Evolutionary conservation across 1,140 invertebrate species (phyloP).

Genomic region (Calliopsis andreniformis): DNA sequence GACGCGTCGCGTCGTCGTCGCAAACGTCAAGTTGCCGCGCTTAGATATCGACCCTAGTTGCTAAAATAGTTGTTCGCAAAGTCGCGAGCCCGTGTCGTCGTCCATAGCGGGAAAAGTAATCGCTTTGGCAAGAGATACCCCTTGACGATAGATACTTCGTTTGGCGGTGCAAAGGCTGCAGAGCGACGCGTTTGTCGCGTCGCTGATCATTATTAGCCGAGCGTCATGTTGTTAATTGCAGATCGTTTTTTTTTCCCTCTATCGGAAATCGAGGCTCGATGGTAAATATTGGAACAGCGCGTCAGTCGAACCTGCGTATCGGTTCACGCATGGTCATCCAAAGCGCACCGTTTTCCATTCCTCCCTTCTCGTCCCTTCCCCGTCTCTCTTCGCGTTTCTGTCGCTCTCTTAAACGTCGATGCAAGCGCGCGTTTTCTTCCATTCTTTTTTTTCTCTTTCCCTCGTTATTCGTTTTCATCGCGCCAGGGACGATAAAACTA

Average conservation of each 20-base stretch:
- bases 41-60: not conserved
- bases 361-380: not conserved
- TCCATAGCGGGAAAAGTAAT: too few relatives aligned
- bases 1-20: too few relatives aligned
- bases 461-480: slow-evolving; percentile 27
- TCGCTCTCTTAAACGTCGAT: not conserved
- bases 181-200: too few relatives aligned
- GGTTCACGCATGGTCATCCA: slow-evolving; percentile 19
- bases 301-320: slow-evolving; percentile 39
- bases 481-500: slow-evolving; percentile 37
- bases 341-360: slow-evolving; percentile 2
- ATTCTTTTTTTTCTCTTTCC: not conserved
- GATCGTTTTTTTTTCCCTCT: slow-evolving; percentile 36
- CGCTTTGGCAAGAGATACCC: too few relatives aligned
- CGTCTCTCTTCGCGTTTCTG: not conserved
- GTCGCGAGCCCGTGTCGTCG: too few relatives aligned
- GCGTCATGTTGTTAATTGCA: slow-evolving; percentile 49
- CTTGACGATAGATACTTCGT: too few relatives aligned
- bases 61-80: not conserved
- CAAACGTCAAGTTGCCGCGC: not conserved
- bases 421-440: not conserved
- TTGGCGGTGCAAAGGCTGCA: too few relatives aligned
- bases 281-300: slow-evolving; percentile 50
- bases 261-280: slow-evolving; percentile 18
- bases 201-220: slow-evolving; percentile 43